Evolutionary conservation across 2,888 invertebrate genomes (phyloP), one percentile per base, ranked within the genome.

Genomic region (Stenchaetothrips biformis): DNA sequence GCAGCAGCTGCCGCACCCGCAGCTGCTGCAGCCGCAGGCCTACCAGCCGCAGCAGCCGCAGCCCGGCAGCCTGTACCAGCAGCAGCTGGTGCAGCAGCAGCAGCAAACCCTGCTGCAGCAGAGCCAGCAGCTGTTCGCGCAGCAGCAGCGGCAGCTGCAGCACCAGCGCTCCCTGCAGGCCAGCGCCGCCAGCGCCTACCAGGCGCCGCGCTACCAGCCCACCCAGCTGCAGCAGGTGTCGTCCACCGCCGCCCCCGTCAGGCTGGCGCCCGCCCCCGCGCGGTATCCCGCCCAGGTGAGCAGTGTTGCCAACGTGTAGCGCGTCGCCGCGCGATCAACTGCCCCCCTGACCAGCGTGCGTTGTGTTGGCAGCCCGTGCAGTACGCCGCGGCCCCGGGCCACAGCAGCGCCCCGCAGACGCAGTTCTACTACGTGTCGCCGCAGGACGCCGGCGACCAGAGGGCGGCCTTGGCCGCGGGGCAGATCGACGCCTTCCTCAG

Each of bases 401-500:
- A 82, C 83, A 83, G 6, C 83, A 82, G 27, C 83, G 83, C 27
- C 88, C 86, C 0, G 4, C 67, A 67, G 67, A 67, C 67, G 81
- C 82, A 83, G 48, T 87, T 86, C 83, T 88, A 87, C 83, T 88
- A 87, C 83, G 85, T 87, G 79, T 83, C 84, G 9, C 84, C 86
- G 8, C 86, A 87, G 1, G 88, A 82, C 21, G 83, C 85, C 80
- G 86, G 85, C 82, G 82, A 78, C 21, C 82, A 80, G 81, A 82
- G 81, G 77, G 80, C 80, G 78, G 81, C 82, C 25, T 88, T 91
- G 81, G 90, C 92, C 77, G 88, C 90, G 67, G 93, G 94, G 8
- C 94, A 94, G 86, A 93, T 95, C 84, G 94, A 94, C 86, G 92
- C 93, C 81, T 95, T 94, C 88, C 90, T 95, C 82, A 90, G 94